Conservation (phyloP, 2,113 vertebrate species). For the Columba janthina region DNA sequence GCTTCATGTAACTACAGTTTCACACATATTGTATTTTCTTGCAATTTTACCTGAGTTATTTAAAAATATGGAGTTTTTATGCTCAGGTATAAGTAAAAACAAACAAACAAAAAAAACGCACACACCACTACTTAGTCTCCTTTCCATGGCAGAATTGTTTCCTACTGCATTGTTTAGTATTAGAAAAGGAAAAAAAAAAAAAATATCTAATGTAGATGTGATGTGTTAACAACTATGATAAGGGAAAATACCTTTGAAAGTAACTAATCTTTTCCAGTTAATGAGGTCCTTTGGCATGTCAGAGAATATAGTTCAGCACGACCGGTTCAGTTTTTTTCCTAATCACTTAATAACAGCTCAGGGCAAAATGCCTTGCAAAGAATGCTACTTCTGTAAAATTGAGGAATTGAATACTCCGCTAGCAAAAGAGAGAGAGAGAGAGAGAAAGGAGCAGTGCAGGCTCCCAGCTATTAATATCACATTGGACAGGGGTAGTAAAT, state of each 20-base stretch:
- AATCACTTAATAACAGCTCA: constrained; percentile 37
- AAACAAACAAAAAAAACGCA: too few relatives aligned
- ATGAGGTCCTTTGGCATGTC: not conserved
- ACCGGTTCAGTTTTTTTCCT: not conserved
- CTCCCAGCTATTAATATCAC: constrained; percentile 63
- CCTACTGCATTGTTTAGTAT: not conserved
- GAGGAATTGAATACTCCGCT: not conserved
- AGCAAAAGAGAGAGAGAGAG: not conserved
- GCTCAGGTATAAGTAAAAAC: not conserved
- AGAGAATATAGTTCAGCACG: not conserved
- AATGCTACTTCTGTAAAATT: not conserved
- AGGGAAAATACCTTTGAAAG: not conserved
- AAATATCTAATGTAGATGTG: not conserved
- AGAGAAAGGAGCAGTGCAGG: not conserved
- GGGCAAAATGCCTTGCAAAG: constrained; percentile 41
- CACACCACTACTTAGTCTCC: not conserved
- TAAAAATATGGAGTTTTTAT: not conserved
- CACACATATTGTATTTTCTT: not conserved
- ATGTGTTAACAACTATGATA: not conserved
- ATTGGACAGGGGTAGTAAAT: constrained; percentile 67
- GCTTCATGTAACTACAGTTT: not conserved
- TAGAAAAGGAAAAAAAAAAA: not conserved
- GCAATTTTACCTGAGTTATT: not conserved
- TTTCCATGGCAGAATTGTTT: not conserved
- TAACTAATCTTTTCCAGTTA: not conserved